Evolutionary conservation across 2,797 vertebrate genomes (phyloP).

Genomic region (Rhinella marina): DNA sequence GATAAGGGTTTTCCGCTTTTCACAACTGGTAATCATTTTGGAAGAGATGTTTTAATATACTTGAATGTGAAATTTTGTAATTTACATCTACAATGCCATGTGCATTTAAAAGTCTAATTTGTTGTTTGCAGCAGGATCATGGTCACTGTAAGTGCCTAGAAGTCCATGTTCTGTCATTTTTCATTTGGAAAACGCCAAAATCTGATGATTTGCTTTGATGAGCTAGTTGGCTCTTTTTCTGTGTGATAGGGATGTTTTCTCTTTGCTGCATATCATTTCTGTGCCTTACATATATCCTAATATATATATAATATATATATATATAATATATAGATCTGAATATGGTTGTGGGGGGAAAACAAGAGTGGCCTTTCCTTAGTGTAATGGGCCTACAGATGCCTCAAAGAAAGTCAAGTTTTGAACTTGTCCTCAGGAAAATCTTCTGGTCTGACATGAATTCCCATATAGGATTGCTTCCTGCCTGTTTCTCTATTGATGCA

Average conservation of each 20-base stretch:
- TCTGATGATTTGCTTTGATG: constrained; percentile 23
- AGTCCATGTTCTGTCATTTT: constrained; percentile 74
- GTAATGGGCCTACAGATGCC: background rate
- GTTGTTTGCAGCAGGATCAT: constrained; percentile 74
- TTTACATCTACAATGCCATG: constrained; percentile 84
- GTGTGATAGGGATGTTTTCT: constrained; percentile 12
- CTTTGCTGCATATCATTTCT: background rate
- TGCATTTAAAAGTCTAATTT: constrained; percentile 82
- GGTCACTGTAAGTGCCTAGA: constrained; percentile 79
- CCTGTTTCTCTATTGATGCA: background rate
- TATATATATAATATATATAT: too few species aligned
- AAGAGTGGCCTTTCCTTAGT: background rate
- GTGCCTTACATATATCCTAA: background rate
- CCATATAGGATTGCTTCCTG: background rate
- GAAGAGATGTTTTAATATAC: constrained; percentile 89
- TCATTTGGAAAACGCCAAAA: constrained; percentile 26
- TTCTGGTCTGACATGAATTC: background rate
- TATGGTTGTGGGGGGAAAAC: background rate
- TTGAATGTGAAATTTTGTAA: constrained; percentile 85
- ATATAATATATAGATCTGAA: too few species aligned
- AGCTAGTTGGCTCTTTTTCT: constrained; percentile 10
- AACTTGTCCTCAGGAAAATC: background rate
- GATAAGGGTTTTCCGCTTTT: constrained; percentile 98
- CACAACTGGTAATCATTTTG: constrained; percentile 97
- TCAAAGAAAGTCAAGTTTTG: background rate